These are phyloP conservation scores for Drosophila sulfurigaster DNA, from an alignment of 1,140 invertebrate genomes.

Conservation along the genomic window DNA sequence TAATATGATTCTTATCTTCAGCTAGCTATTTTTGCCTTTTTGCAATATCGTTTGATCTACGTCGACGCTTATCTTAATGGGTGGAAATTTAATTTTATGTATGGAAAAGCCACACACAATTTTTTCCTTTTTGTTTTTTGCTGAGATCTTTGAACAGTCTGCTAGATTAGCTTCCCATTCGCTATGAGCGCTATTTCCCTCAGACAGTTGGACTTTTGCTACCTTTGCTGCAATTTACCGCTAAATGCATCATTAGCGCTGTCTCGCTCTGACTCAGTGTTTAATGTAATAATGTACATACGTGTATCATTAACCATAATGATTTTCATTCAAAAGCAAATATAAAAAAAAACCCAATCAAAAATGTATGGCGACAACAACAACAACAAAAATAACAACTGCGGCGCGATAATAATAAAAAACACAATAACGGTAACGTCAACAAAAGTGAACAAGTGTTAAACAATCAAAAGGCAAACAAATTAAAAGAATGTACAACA, in stretches of 20 bases:
- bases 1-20: neutral
- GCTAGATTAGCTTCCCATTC: constrained; percentile 1
- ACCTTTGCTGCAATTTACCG: constrained; percentile 57
- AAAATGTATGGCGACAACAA: constrained; percentile 43
- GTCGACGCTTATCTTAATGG: neutral
- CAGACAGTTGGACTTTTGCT: constrained; percentile 8
- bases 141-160: neutral
- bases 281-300: constrained; percentile 2
- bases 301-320: constrained; percentile 36
- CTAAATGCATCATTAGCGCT: constrained; percentile 60
- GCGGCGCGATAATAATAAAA: constrained; percentile 60
- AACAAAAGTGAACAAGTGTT: constrained; percentile 43
- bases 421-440: constrained; percentile 18
- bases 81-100: neutral
- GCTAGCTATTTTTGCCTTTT: neutral
- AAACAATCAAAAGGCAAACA: constrained; percentile 36
- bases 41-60: constrained; percentile 5
- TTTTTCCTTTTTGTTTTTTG: neutral
- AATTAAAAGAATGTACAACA: constrained; percentile 43
- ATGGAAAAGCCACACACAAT: neutral
- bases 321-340: constrained; percentile 45
- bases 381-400: constrained; percentile 28
- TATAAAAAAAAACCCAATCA: constrained; percentile 38
- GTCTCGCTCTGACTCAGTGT: constrained; percentile 41
- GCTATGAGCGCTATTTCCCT: constrained; percentile 6